A percentile compares a stretch with the other conserved stretches of the same genome.
Conservation (phyloP, 2,888 invertebrate species). For the Hemaris fuciformis region DNA sequence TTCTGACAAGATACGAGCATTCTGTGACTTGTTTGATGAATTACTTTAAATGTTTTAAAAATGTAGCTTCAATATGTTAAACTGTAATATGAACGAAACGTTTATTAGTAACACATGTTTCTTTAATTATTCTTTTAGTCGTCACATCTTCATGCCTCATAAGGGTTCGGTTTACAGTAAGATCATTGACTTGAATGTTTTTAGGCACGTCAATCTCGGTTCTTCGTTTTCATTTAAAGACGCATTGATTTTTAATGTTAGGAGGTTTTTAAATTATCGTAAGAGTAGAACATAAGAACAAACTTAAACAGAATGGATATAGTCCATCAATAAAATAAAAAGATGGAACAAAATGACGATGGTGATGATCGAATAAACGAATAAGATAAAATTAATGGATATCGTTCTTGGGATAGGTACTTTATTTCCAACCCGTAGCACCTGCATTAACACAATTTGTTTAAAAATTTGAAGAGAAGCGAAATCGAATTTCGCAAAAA, state of each 20-base stretch:
- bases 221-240: neutral
- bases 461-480: no score
- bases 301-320: no score
- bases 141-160: neutral
- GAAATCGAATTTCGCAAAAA: no score
- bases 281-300: no score
- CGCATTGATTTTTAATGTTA: neutral
- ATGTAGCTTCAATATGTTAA: neutral
- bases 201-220: neutral
- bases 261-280: no score
- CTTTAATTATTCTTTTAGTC: neutral
- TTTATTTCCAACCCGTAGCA: no score
- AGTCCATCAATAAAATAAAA: no score
- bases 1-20: neutral
- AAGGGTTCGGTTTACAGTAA: neutral
- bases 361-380: no score
- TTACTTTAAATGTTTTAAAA: neutral
- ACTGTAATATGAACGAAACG: neutral
- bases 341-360: no score
- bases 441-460: no score
- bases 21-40: neutral
- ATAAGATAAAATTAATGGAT: no score
- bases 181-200: neutral
- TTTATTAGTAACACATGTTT: conserved; percentile 2
- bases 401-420: no score